These are phyloP conservation scores for Neogobius melanostomus DNA, from an alignment of 2,113 vertebrate species.

Conservation along the genomic window DNA sequence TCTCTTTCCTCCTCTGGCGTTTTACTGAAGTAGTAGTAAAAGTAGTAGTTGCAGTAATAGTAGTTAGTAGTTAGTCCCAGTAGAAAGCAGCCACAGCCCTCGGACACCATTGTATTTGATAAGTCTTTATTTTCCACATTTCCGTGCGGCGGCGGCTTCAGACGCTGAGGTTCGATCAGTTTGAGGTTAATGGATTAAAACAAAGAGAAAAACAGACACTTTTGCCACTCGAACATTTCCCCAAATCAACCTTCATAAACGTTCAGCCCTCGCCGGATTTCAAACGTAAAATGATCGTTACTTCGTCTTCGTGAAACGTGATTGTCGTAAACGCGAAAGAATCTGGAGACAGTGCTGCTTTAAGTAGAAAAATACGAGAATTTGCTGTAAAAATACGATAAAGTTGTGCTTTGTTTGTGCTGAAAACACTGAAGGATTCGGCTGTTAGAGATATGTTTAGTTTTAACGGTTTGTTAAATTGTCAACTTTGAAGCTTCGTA, in stretches of 20 bases:
- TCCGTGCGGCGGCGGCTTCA: conserved; percentile 24
- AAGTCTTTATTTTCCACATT: conserved; percentile 21
- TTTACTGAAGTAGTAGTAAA: conserved; percentile 40
- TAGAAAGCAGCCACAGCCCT: conserved; percentile 30
- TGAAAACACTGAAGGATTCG: not conserved
- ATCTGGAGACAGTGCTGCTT: not conserved
- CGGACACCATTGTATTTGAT: not conserved
- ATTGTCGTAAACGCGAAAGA: conserved; percentile 52
- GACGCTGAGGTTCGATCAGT: conserved; percentile 71
- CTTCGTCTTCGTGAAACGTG: conserved; percentile 19
- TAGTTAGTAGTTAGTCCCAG: conserved; percentile 60
- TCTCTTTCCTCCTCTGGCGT: conserved; percentile 34
- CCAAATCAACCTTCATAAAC: conserved; percentile 4
- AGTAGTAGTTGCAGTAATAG: conserved; percentile 52
- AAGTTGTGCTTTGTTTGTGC: not conserved
- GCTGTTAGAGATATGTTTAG: not conserved
- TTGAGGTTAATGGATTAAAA: conserved; percentile 69
- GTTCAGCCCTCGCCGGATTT: conserved; percentile 21
- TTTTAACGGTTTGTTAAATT: not conserved
- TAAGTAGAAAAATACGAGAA: not conserved
- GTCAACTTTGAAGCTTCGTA: not conserved
- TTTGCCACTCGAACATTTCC: too few relatives aligned
- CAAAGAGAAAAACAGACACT: conserved; percentile 45
- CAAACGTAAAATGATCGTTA: not conserved
- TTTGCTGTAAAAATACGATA: not conserved